Base-by-base conservation (phyloP, 1,140 invertebrate species). In the Aricia agestis region DNA sequence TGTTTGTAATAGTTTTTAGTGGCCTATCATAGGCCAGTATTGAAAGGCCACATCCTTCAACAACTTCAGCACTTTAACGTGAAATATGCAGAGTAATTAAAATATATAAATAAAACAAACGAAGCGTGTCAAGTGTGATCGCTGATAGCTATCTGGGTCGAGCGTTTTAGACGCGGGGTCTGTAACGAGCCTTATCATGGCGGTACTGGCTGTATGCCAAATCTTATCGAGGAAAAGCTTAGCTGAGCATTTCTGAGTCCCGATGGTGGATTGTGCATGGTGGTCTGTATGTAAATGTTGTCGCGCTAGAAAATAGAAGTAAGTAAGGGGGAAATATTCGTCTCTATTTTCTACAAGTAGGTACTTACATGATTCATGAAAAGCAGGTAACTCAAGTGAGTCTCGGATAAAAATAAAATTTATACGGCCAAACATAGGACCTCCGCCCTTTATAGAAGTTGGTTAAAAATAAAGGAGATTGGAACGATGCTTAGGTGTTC, bases 181-280 rank as follows among this genome's bases (percentile, higher is more conserved):
- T 72, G 74, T n/a, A 68, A 32, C 57, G 68, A 69, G 68, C 69
- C 68, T 75, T 72, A 75, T 72, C 65, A 58, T 63, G 72, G 31
- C 71, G 67, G 59, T 74, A 74, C 72, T 83, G 81, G 83, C 81
- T 66, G 69, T 31, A 18, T 65, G 81, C 83, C 82, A 84, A 77
- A 73, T 75, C 68, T 80, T 81, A 74, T 79, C 78, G 72, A 69
- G 78, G 73, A 78, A 74, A 74, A 78, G 76, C 76, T 75, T 78
- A 78, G 74, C 68, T 67, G 74, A 78, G 67, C 79, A 79, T 76
- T 80, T 83, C 82, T 79, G 76, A 86, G 82, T 83, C 82, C 79
- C 58, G 58, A 17, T 18, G 59, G 17, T 9, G 59, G 6, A 52
- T 52, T 52, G 11, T 52, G 13, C 45, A 15, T 52, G 9, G 45